A percentile compares a stretch with the other conserved stretches of the same genome.
These are phyloP conservation scores for Smutsia temminckii DNA, from an alignment of 2,797 vertebrate species.

Conservation along the genomic window DNA sequence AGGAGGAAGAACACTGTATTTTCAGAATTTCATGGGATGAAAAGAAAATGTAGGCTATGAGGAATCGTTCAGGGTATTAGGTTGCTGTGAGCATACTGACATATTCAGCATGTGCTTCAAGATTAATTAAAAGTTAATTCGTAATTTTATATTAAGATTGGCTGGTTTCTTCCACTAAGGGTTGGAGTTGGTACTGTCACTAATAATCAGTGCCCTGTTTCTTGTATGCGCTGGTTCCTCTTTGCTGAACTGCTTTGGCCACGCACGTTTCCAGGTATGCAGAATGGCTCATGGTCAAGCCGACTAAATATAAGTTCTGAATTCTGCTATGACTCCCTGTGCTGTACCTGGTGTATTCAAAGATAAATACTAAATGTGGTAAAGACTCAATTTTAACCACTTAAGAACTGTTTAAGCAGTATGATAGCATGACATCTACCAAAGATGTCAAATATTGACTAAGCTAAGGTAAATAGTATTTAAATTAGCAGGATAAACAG, in stretches of 20 bases:
- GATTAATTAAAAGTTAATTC: background rate
- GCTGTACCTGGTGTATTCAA: background rate
- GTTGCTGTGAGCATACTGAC: background rate
- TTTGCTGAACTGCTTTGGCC: background rate
- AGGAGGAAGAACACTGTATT: background rate
- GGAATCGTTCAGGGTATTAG: background rate
- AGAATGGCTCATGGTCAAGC: background rate
- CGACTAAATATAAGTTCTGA: background rate
- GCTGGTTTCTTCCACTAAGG: background rate
- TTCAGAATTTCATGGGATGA: background rate
- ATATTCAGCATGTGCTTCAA: background rate
- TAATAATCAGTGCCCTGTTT: background rate
- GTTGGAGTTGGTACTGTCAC: background rate
- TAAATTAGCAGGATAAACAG: slow-evolving; percentile 40
- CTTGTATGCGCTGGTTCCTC: background rate
- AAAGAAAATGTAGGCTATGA: background rate
- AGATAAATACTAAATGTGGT: slow-evolving; percentile 60
- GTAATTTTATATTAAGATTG: background rate
- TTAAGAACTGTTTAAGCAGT: slow-evolving; percentile 68
- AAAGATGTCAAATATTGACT: slow-evolving; percentile 74
- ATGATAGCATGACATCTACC: slow-evolving; percentile 58
- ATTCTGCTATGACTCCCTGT: background rate
- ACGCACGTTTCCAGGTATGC: background rate
- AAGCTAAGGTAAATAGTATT: slow-evolving; percentile 70
- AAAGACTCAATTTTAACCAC: slow-evolving; percentile 58